These are phyloP conservation scores for Trididemnum nubilum DNA, from an alignment of 23 tunicate genomes.

Conservation along the genomic window DNA sequence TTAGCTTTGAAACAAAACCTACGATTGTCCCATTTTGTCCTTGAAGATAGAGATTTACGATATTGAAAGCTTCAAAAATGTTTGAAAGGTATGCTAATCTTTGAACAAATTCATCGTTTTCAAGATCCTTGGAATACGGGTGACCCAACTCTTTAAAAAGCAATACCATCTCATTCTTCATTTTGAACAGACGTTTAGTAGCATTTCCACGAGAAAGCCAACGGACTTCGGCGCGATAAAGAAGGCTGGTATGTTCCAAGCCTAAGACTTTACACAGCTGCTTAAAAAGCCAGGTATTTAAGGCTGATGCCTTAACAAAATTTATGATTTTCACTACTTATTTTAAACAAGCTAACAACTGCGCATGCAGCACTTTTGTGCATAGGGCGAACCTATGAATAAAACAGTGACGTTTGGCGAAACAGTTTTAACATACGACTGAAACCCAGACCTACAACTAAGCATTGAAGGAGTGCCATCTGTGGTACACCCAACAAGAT, in stretches of 20 bases:
- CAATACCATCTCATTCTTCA: slow-evolving; percentile 23
- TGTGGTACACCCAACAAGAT: too few relatives aligned
- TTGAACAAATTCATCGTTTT: slow-evolving; percentile 25
- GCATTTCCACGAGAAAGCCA: slow-evolving; percentile 45
- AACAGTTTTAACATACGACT: slow-evolving; percentile 32
- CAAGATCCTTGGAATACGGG: slow-evolving; percentile 24
- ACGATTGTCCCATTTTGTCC: slow-evolving; percentile 34
- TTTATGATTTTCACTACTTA: slow-evolving; percentile 39
- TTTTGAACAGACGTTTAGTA: slow-evolving; percentile 28
- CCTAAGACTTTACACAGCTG: slow-evolving; percentile 48
- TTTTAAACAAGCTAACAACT: slow-evolving; percentile 32
- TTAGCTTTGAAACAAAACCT: slow-evolving; percentile 28
- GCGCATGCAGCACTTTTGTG: slow-evolving; percentile 41
- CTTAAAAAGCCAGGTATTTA: slow-evolving; percentile 48
- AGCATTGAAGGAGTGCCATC: slow-evolving; percentile 43
- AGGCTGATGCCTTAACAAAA: slow-evolving; percentile 38
- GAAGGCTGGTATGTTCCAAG: slow-evolving; percentile 35
- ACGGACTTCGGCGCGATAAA: slow-evolving; percentile 39
- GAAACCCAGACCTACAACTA: slow-evolving; percentile 35
- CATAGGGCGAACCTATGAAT: slow-evolving; percentile 31
- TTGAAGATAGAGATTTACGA: slow-evolving; percentile 25
- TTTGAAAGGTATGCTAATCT: slow-evolving; percentile 33
- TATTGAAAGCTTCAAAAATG: slow-evolving; percentile 36
- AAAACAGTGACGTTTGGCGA: slow-evolving; percentile 33
- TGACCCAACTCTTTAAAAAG: slow-evolving; percentile 30